Conservation (phyloP, 2,113 vertebrate genomes). For the Apodemus speciosus region DNA sequence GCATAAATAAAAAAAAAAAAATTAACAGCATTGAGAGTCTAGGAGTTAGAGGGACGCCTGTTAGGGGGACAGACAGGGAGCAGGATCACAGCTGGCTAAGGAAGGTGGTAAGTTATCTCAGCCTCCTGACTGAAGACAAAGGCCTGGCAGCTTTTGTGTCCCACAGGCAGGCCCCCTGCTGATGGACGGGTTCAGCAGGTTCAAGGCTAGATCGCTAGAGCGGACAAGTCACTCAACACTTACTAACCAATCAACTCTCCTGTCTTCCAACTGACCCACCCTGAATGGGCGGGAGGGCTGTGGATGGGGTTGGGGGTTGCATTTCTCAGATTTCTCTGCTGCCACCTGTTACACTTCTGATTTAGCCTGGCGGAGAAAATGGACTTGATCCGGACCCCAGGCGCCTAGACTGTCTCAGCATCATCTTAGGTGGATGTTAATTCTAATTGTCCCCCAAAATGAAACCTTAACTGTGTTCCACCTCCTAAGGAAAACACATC, state of each 20-base stretch:
- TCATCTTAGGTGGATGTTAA: neutral
- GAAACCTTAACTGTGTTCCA: slow-evolving; percentile 12
- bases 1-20: neutral
- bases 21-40: neutral
- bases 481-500: neutral
- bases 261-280: neutral
- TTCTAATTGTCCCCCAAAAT: neutral
- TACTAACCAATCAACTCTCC: neutral
- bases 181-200: neutral
- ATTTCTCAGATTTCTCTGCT: neutral
- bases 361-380: neutral
- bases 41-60: neutral
- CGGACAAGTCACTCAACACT: neutral
- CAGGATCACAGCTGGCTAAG: neutral
- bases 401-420: neutral
- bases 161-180: neutral
- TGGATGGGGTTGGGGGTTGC: too few species aligned
- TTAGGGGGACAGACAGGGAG: neutral
- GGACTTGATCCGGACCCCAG: neutral
- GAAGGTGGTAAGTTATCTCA: neutral
- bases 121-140: neutral
- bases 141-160: neutral
- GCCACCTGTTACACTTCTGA: neutral
- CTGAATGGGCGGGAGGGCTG: too few species aligned
- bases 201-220: neutral